Percentiles rank a stretch among this genome's conserved stretches.
Conservation (phyloP, 2,888 invertebrate species). For the Phortica okadai region DNA sequence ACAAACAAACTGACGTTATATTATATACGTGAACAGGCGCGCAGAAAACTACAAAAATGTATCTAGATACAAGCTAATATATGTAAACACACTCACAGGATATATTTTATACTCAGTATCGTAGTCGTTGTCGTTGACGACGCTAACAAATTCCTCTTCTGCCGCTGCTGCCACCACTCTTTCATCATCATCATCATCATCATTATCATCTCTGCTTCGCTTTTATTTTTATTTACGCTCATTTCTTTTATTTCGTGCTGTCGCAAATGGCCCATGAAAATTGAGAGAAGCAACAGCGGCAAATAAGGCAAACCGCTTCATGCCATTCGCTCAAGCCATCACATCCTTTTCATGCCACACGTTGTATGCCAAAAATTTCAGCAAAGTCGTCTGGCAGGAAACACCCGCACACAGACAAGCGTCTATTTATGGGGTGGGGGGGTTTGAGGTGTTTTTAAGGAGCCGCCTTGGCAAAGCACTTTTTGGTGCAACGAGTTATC, state of each 20-base stretch:
- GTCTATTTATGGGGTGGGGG: not conserved
- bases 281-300: slow-evolving; percentile 48
- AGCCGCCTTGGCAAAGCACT: slow-evolving; percentile 9
- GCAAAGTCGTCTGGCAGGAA: not conserved
- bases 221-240: slow-evolving; percentile 53
- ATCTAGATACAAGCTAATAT: slow-evolving; percentile 47
- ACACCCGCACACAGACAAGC: slow-evolving; percentile 21
- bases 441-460: not conserved
- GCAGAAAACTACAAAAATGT: slow-evolving; percentile 56
- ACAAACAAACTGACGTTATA: slow-evolving; percentile 18
- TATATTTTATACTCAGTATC: slow-evolving; percentile 19
- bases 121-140: slow-evolving; percentile 3
- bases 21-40: slow-evolving; percentile 38
- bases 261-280: slow-evolving; percentile 70
- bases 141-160: slow-evolving; percentile 19
- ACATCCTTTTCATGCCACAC: slow-evolving; percentile 39
- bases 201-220: slow-evolving; percentile 37
- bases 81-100: slow-evolving; percentile 18
- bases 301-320: slow-evolving; percentile 52
- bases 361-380: slow-evolving; percentile 2
- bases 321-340: not conserved
- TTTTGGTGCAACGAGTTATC: slow-evolving; percentile 18
- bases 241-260: slow-evolving; percentile 46
- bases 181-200: not conserved
- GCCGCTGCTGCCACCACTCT: slow-evolving; percentile 31